phyloP scores from a whole-genome alignment of 2,113 vertebrate genomes.

The Psilopogon haemacephalus region DNA sequence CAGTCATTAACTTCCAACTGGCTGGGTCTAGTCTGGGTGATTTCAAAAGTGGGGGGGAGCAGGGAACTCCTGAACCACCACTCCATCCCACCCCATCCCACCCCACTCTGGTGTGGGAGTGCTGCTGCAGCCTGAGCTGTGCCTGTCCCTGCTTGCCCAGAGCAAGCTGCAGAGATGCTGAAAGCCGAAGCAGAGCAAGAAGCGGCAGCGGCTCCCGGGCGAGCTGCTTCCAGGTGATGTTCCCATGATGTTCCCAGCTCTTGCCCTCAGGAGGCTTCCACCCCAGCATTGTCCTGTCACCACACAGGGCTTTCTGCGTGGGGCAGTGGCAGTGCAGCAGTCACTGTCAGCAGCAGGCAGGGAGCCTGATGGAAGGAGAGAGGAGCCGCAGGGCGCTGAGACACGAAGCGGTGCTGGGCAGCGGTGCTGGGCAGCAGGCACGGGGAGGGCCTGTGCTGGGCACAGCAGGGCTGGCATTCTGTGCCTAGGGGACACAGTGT shows the following conservation, averaged over 20 bases:
- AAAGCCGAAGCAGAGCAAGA: neutral
- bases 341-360: neutral
- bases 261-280: neutral
- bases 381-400: neutral
- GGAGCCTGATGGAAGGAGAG: slow-evolving; percentile 8
- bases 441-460: neutral
- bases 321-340: neutral
- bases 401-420: neutral
- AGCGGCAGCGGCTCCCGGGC: neutral
- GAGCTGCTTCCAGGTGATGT: neutral
- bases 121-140: neutral
- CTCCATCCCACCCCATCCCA: too few relatives aligned
- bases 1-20: too few relatives aligned
- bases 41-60: too few relatives aligned
- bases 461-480: neutral
- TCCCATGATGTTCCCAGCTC: neutral
- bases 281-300: neutral
- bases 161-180: neutral
- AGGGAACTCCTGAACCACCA: too few relatives aligned
- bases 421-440: too few relatives aligned
- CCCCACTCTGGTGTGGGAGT: neutral
- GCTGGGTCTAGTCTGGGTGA: too few relatives aligned
- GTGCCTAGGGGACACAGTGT: slow-evolving; percentile 48
- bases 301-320: rapidly evolving
- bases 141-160: neutral